A percentile compares a stretch with the other conserved stretches of the same genome.
Conservation (phyloP, 2,888 invertebrate species). For the Leucophora obtusa region DNA sequence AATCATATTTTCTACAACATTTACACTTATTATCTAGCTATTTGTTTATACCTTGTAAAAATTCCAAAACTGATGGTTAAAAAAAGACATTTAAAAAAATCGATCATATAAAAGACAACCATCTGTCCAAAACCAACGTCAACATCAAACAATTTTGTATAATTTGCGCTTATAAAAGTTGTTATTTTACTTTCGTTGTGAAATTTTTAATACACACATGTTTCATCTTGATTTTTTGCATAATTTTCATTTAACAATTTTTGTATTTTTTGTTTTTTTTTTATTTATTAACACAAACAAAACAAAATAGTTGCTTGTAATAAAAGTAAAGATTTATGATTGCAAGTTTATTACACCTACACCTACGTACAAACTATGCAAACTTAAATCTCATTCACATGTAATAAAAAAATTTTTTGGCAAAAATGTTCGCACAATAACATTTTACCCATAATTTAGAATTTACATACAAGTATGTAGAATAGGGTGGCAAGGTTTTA, state of each 20-base stretch:
- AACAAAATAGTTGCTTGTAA: not conserved
- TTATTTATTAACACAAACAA: not conserved
- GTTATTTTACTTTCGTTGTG: slow-evolving; percentile 53
- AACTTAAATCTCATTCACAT: too few species aligned
- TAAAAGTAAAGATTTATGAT: slow-evolving; percentile 3
- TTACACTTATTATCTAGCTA: not conserved
- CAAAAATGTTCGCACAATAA: not conserved
- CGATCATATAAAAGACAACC: slow-evolving; percentile 33
- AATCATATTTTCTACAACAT: slow-evolving; percentile 27
- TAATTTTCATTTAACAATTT: not conserved
- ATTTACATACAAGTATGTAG: not conserved
- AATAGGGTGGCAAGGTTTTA: too few species aligned
- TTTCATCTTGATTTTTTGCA: slow-evolving; percentile 8
- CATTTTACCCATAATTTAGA: not conserved
- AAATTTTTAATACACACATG: slow-evolving; percentile 20
- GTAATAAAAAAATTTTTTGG: not conserved
- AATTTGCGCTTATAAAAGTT: slow-evolving; percentile 46
- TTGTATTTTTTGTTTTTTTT: not conserved
- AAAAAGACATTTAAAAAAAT: slow-evolving; percentile 4
- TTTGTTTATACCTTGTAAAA: slow-evolving; percentile 15
- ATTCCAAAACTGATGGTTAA: not conserved
- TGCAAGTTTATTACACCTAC: not conserved
- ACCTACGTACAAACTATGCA: not conserved
- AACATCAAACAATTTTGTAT: slow-evolving; percentile 21
- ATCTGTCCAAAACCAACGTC: slow-evolving; percentile 18